A percentile compares a stretch with the other conserved stretches of the same genome.
These are phyloP conservation scores for Cyclura pinguis DNA, from an alignment of 2,797 vertebrate species.

Conservation along the genomic window DNA sequence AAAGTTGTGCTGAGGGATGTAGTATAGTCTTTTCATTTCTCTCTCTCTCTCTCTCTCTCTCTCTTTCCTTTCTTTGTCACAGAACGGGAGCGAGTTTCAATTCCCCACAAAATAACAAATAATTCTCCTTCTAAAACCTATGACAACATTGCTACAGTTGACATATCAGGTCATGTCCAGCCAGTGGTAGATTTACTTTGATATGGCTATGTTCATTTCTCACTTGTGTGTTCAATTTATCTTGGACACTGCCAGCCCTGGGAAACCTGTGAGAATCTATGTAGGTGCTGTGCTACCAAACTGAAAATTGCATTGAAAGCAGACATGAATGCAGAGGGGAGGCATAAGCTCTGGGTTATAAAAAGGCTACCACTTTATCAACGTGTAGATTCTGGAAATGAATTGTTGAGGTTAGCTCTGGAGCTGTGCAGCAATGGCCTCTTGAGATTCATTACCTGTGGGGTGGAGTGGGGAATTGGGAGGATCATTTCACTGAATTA, in stretches of 20 bases:
- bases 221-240: conserved; percentile 16
- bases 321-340: neutral
- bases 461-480: no score
- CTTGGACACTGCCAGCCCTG: neutral
- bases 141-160: neutral
- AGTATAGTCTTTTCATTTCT: neutral
- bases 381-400: neutral
- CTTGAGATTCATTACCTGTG: neutral
- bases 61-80: neutral
- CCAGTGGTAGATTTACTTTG: conserved; percentile 20
- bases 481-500: neutral
- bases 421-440: neutral
- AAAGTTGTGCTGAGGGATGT: neutral
- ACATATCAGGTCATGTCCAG: conserved; percentile 23
- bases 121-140: conserved; percentile 8
- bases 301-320: conserved; percentile 20
- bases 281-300: neutral
- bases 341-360: neutral
- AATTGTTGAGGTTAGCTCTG: neutral
- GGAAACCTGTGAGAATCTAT: neutral
- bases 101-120: neutral
- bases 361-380: neutral
- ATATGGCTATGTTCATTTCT: conserved; percentile 21
- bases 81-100: neutral
- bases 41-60: neutral